These are phyloP conservation scores for Andrena camellia DNA, from an alignment of 2,888 invertebrate species.

Conservation along the genomic window DNA sequence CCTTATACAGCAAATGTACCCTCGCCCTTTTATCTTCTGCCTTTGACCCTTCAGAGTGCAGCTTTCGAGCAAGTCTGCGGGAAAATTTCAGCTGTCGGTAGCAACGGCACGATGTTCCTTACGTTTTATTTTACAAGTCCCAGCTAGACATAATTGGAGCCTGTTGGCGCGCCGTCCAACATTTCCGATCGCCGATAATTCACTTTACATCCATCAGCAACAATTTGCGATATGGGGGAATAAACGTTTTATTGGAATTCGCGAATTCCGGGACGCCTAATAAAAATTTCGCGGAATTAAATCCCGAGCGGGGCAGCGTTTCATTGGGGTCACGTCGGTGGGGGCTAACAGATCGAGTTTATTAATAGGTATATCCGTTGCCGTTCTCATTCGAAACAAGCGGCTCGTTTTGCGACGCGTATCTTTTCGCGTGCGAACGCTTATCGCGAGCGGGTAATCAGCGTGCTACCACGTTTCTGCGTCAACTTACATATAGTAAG, in stretches of 20 bases:
- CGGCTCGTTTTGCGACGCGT: neutral
- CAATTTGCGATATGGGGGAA: conserved; percentile 15
- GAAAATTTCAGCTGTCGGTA: conserved; percentile 8
- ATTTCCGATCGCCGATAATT: conserved; percentile 41
- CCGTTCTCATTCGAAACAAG: neutral
- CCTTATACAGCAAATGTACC: conserved; percentile 35
- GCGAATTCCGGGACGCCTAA: neutral
- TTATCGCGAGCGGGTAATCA: conserved; percentile 21
- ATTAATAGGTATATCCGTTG: conserved; percentile 1
- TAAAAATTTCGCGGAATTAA: conserved; percentile 24
- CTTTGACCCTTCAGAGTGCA: conserved; percentile 33
- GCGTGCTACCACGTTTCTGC: conserved; percentile 17
- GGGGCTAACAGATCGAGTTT: neutral
- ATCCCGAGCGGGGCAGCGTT: conserved; percentile 3
- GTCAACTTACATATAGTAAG: conserved; percentile 23
- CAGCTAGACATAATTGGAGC: conserved; percentile 25
- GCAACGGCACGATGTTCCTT: conserved; percentile 4
- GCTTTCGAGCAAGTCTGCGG: conserved; percentile 17
- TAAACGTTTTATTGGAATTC: conserved; percentile 18
- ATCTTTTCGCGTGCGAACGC: neutral
- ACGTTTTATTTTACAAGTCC: conserved; percentile 1
- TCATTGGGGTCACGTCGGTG: neutral
- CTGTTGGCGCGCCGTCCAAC: conserved; percentile 4
- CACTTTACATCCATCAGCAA: conserved; percentile 4
- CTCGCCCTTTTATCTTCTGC: conserved; percentile 49